phyloP scores from a whole-genome alignment of 2,888 invertebrate genomes.

The Laothoe populi region DNA sequence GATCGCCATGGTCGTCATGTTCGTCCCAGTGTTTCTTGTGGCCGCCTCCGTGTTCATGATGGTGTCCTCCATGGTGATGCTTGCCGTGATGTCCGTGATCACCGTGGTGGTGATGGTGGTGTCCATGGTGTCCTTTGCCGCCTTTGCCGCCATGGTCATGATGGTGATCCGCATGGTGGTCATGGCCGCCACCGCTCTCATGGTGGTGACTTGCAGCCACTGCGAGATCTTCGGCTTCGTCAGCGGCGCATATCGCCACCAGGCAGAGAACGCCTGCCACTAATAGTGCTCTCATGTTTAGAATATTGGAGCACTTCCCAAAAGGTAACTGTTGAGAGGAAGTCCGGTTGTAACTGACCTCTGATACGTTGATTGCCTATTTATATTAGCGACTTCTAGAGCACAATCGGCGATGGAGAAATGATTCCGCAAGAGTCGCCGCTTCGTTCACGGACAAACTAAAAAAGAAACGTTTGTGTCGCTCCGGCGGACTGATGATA shows the following conservation, averaged over 20 bases:
- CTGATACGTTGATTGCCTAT: background rate
- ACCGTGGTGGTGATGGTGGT: background rate
- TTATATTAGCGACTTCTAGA: background rate
- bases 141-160: background rate
- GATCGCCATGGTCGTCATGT: background rate
- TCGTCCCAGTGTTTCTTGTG: background rate
- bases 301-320: background rate
- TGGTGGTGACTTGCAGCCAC: background rate
- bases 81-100: background rate
- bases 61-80: background rate
- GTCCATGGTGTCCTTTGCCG: background rate
- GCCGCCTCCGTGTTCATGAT: background rate
- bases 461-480: background rate
- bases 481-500: background rate
- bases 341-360: conserved; percentile 1
- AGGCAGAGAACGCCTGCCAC: background rate
- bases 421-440: background rate
- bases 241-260: background rate
- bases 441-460: background rate
- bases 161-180: background rate
- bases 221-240: background rate
- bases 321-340: background rate
- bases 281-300: background rate
- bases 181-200: background rate
- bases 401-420: background rate